phyloP scores from a whole-genome alignment of 2,113 vertebrate genomes.

The Hemichromis elongatus region DNA sequence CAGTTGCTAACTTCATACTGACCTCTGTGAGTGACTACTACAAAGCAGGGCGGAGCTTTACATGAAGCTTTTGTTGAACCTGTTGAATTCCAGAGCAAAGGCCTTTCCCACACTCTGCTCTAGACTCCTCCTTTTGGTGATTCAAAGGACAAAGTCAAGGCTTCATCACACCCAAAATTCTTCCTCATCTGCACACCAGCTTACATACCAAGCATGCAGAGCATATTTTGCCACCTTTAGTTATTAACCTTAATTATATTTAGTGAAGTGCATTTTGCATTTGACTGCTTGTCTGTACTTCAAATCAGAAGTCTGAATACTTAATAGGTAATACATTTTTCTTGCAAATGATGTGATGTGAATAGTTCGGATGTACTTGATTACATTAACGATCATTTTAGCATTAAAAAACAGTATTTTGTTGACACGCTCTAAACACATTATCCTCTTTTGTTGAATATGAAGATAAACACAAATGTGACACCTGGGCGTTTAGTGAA shows the following conservation, averaged over 20 bases:
- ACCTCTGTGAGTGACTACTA: conserved; percentile 42
- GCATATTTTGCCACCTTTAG: background rate
- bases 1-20: conserved; percentile 4
- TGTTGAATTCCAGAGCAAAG: conserved; percentile 65
- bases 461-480: background rate
- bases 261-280: background rate
- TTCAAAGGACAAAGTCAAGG: background rate
- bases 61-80: conserved; percentile 61
- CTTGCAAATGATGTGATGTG: too few species aligned
- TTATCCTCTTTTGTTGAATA: background rate
- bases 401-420: background rate
- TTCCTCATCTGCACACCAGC: background rate
- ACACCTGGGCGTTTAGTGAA: background rate
- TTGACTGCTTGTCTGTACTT: background rate
- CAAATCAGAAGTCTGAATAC: background rate
- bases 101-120: conserved; percentile 56
- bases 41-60: conserved; percentile 17
- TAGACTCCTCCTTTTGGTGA: conserved; percentile 2
- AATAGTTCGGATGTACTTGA: background rate
- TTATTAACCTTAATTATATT: background rate
- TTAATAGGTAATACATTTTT: background rate
- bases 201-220: background rate
- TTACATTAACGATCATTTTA: background rate
- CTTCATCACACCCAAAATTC: conserved; percentile 7
- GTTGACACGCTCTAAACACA: background rate